These are phyloP conservation scores for Ammodramus savannarum DNA, from an alignment of 2,113 vertebrate species.

Conservation along the genomic window DNA sequence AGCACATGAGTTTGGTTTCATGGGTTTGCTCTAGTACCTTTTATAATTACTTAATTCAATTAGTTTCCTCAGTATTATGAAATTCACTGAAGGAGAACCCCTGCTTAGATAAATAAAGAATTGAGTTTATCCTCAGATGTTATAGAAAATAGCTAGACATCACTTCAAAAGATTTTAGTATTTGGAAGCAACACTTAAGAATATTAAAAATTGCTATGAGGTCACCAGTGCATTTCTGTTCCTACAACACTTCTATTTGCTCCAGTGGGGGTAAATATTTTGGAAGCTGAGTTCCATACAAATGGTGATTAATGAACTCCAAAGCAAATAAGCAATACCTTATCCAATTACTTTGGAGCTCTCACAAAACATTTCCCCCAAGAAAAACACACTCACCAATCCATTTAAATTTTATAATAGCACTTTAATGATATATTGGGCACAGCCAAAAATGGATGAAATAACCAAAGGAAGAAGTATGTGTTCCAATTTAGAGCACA, in stretches of 20 bases:
- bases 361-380: not conserved
- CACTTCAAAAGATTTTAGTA: not conserved
- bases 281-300: not conserved
- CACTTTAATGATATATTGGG: not conserved
- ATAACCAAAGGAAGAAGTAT: not conserved
- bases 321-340: slow-evolving; percentile 37
- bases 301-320: not conserved
- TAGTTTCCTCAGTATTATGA: not conserved
- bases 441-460: not conserved
- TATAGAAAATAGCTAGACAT: not conserved
- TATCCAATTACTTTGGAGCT: slow-evolving; percentile 1
- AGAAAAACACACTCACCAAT: not conserved
- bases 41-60: slow-evolving; percentile 39
- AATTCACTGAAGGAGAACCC: not conserved
- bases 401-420: not conserved
- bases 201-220: not conserved
- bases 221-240: not conserved
- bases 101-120: slow-evolving; percentile 5
- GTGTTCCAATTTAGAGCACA: not conserved
- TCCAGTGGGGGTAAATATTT: slow-evolving; percentile 19
- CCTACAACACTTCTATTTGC: not conserved
- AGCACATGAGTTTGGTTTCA: not conserved
- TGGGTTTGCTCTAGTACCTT: not conserved
- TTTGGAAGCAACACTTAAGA: not conserved
- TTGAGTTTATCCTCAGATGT: not conserved